Evolutionary conservation across 2,113 vertebrate genomes (phyloP).

Genomic region (Ictidomys tridecemlineatus): DNA sequence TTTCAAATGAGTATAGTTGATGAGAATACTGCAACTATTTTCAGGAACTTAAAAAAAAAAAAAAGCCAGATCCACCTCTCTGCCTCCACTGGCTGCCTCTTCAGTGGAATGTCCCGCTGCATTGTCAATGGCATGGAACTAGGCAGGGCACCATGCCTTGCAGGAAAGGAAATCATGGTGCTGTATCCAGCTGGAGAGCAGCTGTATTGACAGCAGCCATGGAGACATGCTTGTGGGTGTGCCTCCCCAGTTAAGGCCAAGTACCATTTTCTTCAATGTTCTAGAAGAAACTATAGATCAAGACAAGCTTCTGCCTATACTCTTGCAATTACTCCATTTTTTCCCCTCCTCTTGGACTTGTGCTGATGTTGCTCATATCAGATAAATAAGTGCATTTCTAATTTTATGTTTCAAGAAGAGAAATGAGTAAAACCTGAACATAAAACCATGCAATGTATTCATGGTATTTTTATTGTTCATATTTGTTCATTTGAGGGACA

Average conservation of each 20-base stretch:
- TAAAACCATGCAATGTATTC: background rate
- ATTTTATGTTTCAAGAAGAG: conserved; percentile 11
- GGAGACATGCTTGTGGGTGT: background rate
- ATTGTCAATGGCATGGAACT: background rate
- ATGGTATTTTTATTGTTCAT: background rate
- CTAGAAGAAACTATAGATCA: background rate
- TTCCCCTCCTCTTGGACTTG: background rate
- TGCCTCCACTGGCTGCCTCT: no score
- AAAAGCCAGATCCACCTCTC: background rate
- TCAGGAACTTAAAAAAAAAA: background rate
- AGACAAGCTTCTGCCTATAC: background rate
- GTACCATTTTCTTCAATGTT: background rate
- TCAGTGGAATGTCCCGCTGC: no score
- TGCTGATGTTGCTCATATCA: background rate
- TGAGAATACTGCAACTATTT: background rate
- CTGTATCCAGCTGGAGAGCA: background rate
- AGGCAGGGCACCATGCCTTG: rapidly evolving
- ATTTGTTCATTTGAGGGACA: background rate
- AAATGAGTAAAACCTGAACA: background rate
- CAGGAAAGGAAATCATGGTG: background rate
- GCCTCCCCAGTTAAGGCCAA: background rate
- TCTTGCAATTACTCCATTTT: background rate
- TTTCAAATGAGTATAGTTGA: background rate
- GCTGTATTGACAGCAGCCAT: background rate
- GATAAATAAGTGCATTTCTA: background rate